These are phyloP conservation scores for Plagiodera versicolora DNA, from an alignment of 2,888 invertebrate genomes.

Conservation along the genomic window DNA sequence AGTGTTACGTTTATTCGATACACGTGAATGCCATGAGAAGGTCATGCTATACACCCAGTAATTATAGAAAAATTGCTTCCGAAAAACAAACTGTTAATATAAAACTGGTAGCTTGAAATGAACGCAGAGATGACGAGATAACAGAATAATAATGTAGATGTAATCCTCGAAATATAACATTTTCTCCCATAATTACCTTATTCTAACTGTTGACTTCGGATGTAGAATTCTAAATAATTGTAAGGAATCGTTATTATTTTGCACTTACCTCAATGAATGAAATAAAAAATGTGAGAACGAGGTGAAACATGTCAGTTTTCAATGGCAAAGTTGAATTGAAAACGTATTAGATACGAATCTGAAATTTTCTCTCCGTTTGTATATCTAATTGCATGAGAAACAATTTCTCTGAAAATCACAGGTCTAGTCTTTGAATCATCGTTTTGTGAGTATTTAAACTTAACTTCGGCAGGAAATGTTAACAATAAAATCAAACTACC, in stretches of 20 bases:
- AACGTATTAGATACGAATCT: constrained; percentile 17
- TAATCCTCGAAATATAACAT: constrained; percentile 22
- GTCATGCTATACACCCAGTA: constrained; percentile 3
- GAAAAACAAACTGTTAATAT: constrained; percentile 16
- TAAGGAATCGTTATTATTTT: constrained; percentile 39
- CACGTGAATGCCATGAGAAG: no score
- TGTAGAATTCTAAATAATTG: constrained; percentile 35
- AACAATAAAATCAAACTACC: constrained; percentile 16
- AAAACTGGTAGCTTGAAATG: constrained; percentile 11
- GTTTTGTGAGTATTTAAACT: constrained; percentile 6
- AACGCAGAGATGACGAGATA: neutral
- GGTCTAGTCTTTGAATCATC: constrained; percentile 10
- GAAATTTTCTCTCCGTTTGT: constrained; percentile 16
- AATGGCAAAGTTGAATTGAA: constrained; percentile 14
- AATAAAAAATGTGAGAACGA: constrained; percentile 46
- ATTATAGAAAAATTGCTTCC: constrained; percentile 8
- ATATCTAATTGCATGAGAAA: constrained; percentile 18
- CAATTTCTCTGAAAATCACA: constrained; percentile 18
- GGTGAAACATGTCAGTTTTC: constrained; percentile 28
- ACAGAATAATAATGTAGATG: constrained; percentile 7
- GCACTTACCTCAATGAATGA: constrained; percentile 30
- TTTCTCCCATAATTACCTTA: constrained; percentile 31
- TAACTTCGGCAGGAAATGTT: constrained; percentile 16
- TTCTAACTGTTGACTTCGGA: constrained; percentile 34
- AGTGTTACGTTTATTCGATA: no score